Base-by-base conservation (phyloP, 2,113 vertebrate species). In the Istiophorus platypterus region DNA sequence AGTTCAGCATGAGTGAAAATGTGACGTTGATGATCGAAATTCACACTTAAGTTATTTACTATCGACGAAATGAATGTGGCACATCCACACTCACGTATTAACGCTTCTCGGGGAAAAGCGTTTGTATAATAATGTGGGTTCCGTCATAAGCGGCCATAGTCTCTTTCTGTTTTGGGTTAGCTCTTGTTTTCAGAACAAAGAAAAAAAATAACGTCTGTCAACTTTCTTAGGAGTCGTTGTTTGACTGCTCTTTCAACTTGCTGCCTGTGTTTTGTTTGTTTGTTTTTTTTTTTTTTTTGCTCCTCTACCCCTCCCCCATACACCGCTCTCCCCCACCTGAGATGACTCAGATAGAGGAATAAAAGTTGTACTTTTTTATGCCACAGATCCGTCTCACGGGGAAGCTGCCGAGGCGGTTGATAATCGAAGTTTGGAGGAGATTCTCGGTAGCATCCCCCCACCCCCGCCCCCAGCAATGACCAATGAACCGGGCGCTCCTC, bases 381-480 rank as follows among this genome's bases (percentile, higher is more conserved):
- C 91, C 93, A 94, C 94, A 95, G 94, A 93, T 95, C 91, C 81
- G 82, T 86, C 85, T 94, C 84, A 87, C 88, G 95, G 93, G 77
- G 92, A 89, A 68, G 82, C 95, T 85, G 84, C 81, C 47, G 97
- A 96, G 90, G 94, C 91, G 76, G 86, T 93, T 85, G 97, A 98
- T 95, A 94, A 91, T 88, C 96, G 95, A 92, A 97, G 96, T 96
- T 96, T 99, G 96, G 97, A 99, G 95, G 97, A 99, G 94, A 99
- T 99, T 96, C 95, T 99, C 94, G 93, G 91, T 90, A 96, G 96
- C 96, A 98, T 99, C 94, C 93, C 97, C 95, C 97, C 98, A 95
- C 97, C 98, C 92, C 99, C 98, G 81, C 97, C 96, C 95, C 97
- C 98, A 88, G 96, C 97, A 84, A 99, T 99, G 98, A 95, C 97